Percentiles rank a stretch among this genome's conserved stretches.
phyloP scores from a whole-genome alignment of 2,888 invertebrate genomes.

The Chrysotoxum bicinctum region DNA sequence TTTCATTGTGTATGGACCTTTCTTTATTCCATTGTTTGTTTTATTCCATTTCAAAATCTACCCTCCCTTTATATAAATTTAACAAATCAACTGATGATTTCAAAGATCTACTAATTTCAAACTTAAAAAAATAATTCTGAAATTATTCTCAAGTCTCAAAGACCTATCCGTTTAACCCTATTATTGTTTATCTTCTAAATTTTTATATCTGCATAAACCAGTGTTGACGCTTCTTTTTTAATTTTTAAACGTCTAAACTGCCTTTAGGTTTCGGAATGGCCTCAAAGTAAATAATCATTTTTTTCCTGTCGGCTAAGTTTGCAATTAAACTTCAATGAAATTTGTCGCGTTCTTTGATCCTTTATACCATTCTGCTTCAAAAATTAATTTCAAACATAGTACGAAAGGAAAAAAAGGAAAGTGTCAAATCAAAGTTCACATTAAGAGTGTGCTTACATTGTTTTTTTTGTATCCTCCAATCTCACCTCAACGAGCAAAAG shows the following conservation, averaged over 20 bases:
- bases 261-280: background rate
- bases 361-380: background rate
- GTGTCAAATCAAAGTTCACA: constrained; percentile 67
- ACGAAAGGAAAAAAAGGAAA: constrained; percentile 6
- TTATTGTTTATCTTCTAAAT: too few relatives aligned
- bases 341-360: background rate
- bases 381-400: constrained; percentile 50
- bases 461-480: background rate
- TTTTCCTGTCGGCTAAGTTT: constrained; percentile 53
- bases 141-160: too few relatives aligned
- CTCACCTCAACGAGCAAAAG: constrained; percentile 10
- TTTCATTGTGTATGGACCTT: too few relatives aligned
- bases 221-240: background rate
- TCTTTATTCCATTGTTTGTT: too few relatives aligned
- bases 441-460: constrained; percentile 57
- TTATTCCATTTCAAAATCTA: too few relatives aligned
- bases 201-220: background rate
- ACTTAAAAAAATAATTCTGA: too few relatives aligned
- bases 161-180: too few relatives aligned
- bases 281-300: constrained; percentile 11
- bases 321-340: constrained; percentile 55
- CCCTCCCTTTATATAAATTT: too few relatives aligned
- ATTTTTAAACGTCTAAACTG: background rate
- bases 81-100: too few relatives aligned
- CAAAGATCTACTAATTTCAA: too few relatives aligned